Conservation (phyloP, 2,888 invertebrate species). For the Creontiades dilutus region DNA sequence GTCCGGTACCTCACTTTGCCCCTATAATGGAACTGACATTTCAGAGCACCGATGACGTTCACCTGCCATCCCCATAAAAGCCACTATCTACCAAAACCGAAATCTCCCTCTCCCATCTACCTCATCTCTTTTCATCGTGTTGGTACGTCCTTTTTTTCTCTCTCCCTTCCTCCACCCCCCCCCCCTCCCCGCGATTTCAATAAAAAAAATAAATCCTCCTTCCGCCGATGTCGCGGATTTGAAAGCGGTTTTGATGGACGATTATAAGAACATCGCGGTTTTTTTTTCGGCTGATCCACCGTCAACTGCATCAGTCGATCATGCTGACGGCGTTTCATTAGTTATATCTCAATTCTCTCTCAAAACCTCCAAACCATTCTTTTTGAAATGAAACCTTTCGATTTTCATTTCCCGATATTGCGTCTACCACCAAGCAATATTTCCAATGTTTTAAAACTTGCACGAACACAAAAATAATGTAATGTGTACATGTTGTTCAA, state of each 20-base stretch:
- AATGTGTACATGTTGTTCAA: too few relatives aligned
- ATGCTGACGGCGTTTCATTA: constrained; percentile 22
- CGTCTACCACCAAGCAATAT: too few relatives aligned
- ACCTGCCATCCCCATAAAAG: constrained; percentile 62
- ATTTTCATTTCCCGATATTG: not conserved
- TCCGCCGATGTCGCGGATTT: constrained; percentile 8
- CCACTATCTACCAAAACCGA: constrained; percentile 50
- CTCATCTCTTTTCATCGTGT: constrained; percentile 32
- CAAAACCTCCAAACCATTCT: not conserved
- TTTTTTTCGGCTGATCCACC: not conserved
- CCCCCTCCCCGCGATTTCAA: not conserved
- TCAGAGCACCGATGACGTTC: constrained; percentile 58
- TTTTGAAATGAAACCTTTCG: not conserved
- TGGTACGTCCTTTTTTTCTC: not conserved
- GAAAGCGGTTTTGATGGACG: constrained; percentile 33
- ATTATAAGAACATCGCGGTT: constrained; percentile 5
- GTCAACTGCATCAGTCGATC: constrained; percentile 28
- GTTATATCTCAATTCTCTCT: not conserved
- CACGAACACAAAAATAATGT: too few relatives aligned
- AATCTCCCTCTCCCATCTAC: constrained; percentile 30
- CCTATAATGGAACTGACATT: constrained; percentile 58
- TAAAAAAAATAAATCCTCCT: constrained; percentile 28
- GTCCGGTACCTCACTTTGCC: constrained; percentile 43
- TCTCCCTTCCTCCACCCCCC: too few relatives aligned
- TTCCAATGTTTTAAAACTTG: too few relatives aligned